Evolutionary conservation across 2,113 vertebrate genomes (phyloP).

Genomic region (Cercocebus atys): DNA sequence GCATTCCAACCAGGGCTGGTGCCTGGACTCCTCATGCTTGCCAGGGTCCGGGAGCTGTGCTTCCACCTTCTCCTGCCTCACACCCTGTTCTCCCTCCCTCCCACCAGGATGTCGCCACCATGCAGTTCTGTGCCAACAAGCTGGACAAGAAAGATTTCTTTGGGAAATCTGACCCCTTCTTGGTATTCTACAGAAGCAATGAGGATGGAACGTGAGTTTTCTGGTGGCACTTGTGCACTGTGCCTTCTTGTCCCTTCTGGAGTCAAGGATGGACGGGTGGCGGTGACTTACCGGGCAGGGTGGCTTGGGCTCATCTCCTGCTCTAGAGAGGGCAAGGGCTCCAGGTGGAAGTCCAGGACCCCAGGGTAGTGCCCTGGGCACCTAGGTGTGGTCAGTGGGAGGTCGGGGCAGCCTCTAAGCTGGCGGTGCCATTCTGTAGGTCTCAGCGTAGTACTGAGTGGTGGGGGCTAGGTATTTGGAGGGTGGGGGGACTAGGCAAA

Average conservation of each 20-base stretch:
- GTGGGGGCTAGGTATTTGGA: too few species aligned
- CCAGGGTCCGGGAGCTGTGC: neutral
- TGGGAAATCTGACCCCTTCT: slow-evolving; percentile 94
- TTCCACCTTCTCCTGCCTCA: neutral
- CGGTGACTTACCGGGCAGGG: neutral
- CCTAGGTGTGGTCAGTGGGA: neutral
- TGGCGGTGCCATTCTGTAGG: neutral
- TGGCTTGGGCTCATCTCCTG: neutral
- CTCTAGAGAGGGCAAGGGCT: neutral
- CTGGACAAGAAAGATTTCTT: slow-evolving; percentile 97
- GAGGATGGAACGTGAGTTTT: slow-evolving; percentile 93
- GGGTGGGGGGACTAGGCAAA: neutral
- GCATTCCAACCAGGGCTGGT: neutral
- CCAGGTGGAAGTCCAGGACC: neutral
- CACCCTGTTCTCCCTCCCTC: neutral
- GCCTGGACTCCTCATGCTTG: neutral
- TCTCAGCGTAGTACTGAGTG: neutral
- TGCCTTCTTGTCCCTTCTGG: rapidly evolving
- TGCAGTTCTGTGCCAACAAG: slow-evolving; percentile 96
- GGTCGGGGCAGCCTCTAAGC: neutral
- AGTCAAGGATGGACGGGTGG: rapidly evolving
- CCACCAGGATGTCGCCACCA: slow-evolving; percentile 90
- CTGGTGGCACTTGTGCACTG: neutral
- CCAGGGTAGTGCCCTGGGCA: neutral
- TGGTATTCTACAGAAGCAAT: slow-evolving; percentile 95